Conservation (phyloP, 2,113 vertebrate species). For the Stomatorhinus ivindoensis region DNA sequence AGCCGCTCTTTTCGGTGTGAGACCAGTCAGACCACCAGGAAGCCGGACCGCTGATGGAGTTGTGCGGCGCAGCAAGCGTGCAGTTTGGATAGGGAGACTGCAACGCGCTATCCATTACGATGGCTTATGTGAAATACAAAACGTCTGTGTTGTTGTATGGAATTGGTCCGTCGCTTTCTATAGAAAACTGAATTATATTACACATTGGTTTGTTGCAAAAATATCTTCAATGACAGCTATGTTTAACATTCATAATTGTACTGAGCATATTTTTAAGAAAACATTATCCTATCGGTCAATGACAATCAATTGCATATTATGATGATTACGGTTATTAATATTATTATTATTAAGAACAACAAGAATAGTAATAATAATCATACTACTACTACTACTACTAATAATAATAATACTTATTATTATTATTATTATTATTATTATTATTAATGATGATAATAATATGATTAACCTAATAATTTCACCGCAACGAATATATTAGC, state of each 20-base stretch:
- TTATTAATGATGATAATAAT: background rate
- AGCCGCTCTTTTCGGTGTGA: background rate
- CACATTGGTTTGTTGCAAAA: background rate
- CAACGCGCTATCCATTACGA: background rate
- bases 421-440: background rate
- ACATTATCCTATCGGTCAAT: background rate
- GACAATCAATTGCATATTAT: background rate
- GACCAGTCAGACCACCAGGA: slow-evolving; percentile 1
- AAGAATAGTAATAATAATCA: too few species aligned
- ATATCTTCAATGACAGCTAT: background rate
- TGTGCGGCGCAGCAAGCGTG: background rate
- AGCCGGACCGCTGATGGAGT: background rate
- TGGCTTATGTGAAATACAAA: background rate
- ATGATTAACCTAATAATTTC: background rate
- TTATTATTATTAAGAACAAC: background rate
- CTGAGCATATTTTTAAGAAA: background rate
- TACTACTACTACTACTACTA: too few species aligned
- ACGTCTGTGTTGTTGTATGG: background rate
- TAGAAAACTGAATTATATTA: background rate
- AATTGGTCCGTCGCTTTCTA: background rate
- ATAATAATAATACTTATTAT: too few species aligned
- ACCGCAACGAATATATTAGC: background rate
- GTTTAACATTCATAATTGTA: background rate
- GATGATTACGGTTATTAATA: background rate
- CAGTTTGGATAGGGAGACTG: background rate